Conservation (phyloP, 2,888 invertebrate genomes). For the Acrobasis repandana region DNA sequence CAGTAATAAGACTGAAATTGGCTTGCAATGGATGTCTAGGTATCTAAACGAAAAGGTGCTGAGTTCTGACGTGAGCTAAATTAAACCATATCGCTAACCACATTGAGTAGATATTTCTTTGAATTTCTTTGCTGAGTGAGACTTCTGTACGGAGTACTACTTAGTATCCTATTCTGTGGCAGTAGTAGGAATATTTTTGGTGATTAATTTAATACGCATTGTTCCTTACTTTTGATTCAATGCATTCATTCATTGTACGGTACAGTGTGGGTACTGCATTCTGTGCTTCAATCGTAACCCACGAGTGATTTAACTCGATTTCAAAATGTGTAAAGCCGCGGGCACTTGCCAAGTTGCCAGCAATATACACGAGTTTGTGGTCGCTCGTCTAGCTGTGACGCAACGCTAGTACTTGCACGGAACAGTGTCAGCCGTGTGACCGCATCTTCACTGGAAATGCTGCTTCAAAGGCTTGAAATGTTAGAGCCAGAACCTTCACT, state of each 20-base stretch:
- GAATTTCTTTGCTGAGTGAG: too few species aligned
- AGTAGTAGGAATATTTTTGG: background rate
- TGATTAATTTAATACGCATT: background rate
- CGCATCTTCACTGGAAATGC: background rate
- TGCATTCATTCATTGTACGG: background rate
- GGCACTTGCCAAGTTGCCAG: background rate
- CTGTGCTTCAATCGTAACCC: background rate
- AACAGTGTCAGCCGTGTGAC: conserved; percentile 2
- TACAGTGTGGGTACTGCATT: background rate
- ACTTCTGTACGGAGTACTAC: too few species aligned
- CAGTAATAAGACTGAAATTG: too few species aligned
- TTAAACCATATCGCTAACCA: too few species aligned
- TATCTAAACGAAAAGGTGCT: too few species aligned
- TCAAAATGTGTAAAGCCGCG: background rate
- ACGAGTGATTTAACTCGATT: background rate
- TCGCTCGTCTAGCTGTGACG: background rate
- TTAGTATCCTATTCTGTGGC: too few species aligned
- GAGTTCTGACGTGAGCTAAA: too few species aligned
- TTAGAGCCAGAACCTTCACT: background rate
- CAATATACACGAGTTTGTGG: background rate
- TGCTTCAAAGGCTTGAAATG: background rate
- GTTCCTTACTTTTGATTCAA: background rate
- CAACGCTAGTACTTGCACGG: background rate
- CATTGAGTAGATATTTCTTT: too few species aligned
- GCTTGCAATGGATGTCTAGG: too few species aligned